Base-by-base conservation (phyloP, 2,797 vertebrate genomes). In the Sternarchorhynchus goeldii region DNA sequence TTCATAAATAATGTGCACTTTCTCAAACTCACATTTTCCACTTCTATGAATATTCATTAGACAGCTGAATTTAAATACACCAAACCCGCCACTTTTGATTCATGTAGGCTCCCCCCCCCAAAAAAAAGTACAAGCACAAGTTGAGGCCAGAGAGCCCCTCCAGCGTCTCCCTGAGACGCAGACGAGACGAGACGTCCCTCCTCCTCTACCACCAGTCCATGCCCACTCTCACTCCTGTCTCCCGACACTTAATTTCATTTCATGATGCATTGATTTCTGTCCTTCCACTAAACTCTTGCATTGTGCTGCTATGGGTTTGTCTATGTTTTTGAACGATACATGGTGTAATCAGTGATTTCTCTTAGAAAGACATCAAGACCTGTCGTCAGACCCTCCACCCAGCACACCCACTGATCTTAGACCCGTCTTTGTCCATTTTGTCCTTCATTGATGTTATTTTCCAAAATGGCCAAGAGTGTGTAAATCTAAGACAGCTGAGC, bases 401-500 rank as follows among this genome's bases (percentile, higher is more conserved):
- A 16, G 34, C 53, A 62, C 0, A 32, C 2, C 58, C 25, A 50
- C 14, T 16, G 60, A 66, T 74, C 71, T 16, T 59, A 64, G 25
- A 32, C 50, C 65, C 25, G 25, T 25, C 25, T 25, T 25, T 25
- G 25, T 25, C 25, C 25, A 25, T 25, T 89, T 87, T 81, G 68
- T 82, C 86, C 83, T 83, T 86, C 81, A 76, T 74, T 36, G 50
- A 83, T 81, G 57, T 84, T 87, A 81, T 88, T 91, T 90, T 83
- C 87, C 86, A 81, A 90, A 88, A 87, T 79, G 84, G 91, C 85
- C 81, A 81, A 25, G 79, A 82, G 81, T 85, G 85, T 90, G 88
- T 90, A 86, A 86, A 86, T 81, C 77, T 86, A 73, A 81, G 87
- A 90, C 89, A 90, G 89, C 90, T 91, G 90, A 94, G 84, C 91